Conservation (phyloP, 2,888 invertebrate genomes). For the Craniophora ligustri region DNA sequence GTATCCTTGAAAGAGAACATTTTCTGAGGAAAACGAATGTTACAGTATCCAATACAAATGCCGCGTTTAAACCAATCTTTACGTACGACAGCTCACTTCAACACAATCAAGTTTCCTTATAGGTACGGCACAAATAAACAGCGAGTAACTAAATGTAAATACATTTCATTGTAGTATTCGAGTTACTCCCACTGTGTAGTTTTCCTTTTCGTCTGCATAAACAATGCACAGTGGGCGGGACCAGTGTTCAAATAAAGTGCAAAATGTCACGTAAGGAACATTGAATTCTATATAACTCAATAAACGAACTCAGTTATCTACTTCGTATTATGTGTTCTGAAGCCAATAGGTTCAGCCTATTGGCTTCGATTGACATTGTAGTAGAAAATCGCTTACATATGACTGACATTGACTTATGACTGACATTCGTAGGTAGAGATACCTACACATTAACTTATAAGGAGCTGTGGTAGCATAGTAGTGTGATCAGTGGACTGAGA, state of each 20-base stretch:
- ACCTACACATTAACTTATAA: no score
- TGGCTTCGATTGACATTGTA: not conserved
- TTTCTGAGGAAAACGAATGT: not conserved
- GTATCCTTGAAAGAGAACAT: not conserved
- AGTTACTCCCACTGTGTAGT: constrained; percentile 12
- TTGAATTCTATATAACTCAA: not conserved
- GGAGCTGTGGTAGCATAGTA: no score
- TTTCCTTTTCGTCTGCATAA: constrained; percentile 19
- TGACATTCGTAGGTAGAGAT: no score
- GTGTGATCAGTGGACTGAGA: no score
- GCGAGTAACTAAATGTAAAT: constrained; percentile 36
- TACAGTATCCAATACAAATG: not conserved
- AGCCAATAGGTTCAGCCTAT: no score
- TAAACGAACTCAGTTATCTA: constrained; percentile 2
- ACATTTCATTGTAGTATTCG: constrained; percentile 28
- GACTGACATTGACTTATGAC: no score
- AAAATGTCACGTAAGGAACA: constrained; percentile 11
- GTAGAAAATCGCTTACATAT: not conserved
- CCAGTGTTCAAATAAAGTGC: constrained; percentile 16
- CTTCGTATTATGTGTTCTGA: constrained; percentile 1
- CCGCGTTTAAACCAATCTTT: not conserved
- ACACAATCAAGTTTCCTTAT: constrained; percentile 17
- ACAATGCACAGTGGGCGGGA: constrained; percentile 36
- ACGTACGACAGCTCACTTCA: not conserved
- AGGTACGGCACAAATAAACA: constrained; percentile 5